phyloP scores from a whole-genome alignment of 2,797 vertebrate genomes.

The Yasuhikotakia modesta region DNA sequence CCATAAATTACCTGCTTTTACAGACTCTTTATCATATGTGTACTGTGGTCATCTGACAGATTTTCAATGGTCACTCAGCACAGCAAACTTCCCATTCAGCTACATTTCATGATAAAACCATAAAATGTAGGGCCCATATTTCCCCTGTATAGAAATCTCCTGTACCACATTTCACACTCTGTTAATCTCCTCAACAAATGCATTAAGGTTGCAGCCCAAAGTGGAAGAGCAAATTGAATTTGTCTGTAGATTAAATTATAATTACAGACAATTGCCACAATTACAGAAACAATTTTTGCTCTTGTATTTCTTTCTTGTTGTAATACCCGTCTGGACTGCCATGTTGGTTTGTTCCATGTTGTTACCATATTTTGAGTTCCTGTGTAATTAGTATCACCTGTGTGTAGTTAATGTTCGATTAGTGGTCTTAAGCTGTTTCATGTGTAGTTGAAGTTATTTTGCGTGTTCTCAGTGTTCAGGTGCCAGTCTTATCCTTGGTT shows the following conservation, averaged over 20 bases:
- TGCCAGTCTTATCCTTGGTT: too few relatives aligned
- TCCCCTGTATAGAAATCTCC: slow-evolving; percentile 63
- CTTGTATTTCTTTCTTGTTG: neutral
- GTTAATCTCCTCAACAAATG: slow-evolving; percentile 35
- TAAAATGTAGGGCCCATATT: slow-evolving; percentile 63
- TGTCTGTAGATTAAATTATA: slow-evolving; percentile 26
- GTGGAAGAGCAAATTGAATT: neutral
- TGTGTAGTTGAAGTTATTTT: too few relatives aligned
- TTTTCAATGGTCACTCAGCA: slow-evolving; percentile 65
- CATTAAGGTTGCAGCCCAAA: neutral
- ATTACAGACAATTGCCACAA: slow-evolving; percentile 5
- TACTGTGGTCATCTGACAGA: slow-evolving; percentile 70
- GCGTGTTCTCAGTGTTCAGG: too few relatives aligned
- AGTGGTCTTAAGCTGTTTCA: too few relatives aligned
- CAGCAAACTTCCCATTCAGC: slow-evolving; percentile 60
- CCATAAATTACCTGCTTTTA: slow-evolving; percentile 61
- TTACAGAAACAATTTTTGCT: neutral
- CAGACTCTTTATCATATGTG: slow-evolving; percentile 68
- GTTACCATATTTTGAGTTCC: too few relatives aligned
- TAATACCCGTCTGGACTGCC: too few relatives aligned
- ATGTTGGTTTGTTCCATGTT: too few relatives aligned
- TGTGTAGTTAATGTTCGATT: too few relatives aligned
- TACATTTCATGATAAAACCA: slow-evolving; percentile 64
- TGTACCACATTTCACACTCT: slow-evolving; percentile 50
- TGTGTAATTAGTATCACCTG: too few relatives aligned